Evolutionary conservation across 2,113 vertebrate species (phyloP).

Genomic region (Corythoichthys intestinalis): DNA sequence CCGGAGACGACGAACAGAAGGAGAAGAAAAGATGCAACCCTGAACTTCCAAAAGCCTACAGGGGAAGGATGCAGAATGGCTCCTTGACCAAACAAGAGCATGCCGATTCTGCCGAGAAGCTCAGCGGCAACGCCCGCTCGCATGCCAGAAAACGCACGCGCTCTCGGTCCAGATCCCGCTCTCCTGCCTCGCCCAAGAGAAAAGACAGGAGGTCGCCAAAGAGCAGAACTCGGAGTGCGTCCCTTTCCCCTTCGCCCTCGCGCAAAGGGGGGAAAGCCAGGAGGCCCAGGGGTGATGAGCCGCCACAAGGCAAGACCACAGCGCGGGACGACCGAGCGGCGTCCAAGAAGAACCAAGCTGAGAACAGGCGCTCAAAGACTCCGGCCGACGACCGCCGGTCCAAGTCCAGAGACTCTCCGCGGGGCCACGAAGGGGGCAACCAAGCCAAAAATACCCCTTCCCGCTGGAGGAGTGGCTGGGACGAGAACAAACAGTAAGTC

Average conservation of each 20-base stretch:
- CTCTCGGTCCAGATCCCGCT: constrained; percentile 85
- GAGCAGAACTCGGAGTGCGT: constrained; percentile 80
- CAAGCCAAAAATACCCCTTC: constrained; percentile 84
- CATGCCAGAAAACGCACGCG: constrained; percentile 85
- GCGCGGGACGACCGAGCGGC: constrained; percentile 76
- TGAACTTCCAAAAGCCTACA: constrained; percentile 76
- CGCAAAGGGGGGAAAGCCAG: constrained; percentile 79
- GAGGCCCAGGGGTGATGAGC: constrained; percentile 70
- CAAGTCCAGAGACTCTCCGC: constrained; percentile 68
- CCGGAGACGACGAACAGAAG: constrained; percentile 64
- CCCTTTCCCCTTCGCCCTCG: constrained; percentile 70
- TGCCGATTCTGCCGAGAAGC: not conserved
- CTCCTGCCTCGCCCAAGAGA: constrained; percentile 85
- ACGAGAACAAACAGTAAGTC: constrained; percentile 91
- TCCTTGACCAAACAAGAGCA: constrained; percentile 79
- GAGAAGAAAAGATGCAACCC: constrained; percentile 77
- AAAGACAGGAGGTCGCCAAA: constrained; percentile 89
- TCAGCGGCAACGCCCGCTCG: constrained; percentile 54
- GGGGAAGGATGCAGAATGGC: constrained; percentile 84
- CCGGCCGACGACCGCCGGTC: constrained; percentile 77
- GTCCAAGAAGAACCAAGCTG: constrained; percentile 76
- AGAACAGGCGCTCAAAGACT: constrained; percentile 81
- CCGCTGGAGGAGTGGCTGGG: constrained; percentile 94
- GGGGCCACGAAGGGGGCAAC: constrained; percentile 58
- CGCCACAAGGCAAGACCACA: constrained; percentile 42